Evolutionary conservation across 2,797 vertebrate genomes (phyloP).

Genomic region (Anguilla marmorata): DNA sequence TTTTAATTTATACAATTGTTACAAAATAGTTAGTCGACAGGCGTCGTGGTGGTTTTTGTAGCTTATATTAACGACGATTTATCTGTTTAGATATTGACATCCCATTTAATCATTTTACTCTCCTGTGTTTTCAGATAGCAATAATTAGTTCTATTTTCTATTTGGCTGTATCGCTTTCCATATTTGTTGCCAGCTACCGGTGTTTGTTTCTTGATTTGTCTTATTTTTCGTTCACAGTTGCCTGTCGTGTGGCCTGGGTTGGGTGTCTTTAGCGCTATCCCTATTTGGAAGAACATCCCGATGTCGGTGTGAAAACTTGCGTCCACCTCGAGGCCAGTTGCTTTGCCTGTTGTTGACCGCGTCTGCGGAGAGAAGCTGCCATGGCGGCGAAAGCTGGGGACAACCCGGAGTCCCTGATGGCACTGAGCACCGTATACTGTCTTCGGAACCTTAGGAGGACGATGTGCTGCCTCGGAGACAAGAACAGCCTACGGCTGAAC

Average conservation of each 20-base stretch:
- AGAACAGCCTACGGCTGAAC: conserved; percentile 82
- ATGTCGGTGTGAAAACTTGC: conserved; percentile 29
- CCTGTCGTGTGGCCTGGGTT: neutral
- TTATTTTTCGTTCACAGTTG: conserved; percentile 22
- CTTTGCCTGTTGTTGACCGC: conserved; percentile 17
- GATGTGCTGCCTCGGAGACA: conserved; percentile 88
- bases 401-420: conserved; percentile 90
- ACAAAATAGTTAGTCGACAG: neutral
- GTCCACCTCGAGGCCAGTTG: conserved; percentile 23
- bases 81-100: neutral
- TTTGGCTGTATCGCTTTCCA: neutral
- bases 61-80: neutral
- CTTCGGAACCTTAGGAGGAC: conserved; percentile 91
- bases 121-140: no score
- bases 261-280: conserved; percentile 22
- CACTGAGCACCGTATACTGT: conserved; percentile 87
- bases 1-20: neutral
- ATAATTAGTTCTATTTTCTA: neutral
- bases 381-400: conserved; percentile 93
- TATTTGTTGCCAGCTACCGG: neutral
- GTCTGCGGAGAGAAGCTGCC: conserved; percentile 40
- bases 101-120: no score
- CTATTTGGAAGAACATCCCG: neutral
- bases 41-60: neutral
- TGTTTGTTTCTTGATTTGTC: conserved; percentile 8